phyloP scores from a whole-genome alignment of 92 coral and sea anemone species.

The Muricea muricata region DNA sequence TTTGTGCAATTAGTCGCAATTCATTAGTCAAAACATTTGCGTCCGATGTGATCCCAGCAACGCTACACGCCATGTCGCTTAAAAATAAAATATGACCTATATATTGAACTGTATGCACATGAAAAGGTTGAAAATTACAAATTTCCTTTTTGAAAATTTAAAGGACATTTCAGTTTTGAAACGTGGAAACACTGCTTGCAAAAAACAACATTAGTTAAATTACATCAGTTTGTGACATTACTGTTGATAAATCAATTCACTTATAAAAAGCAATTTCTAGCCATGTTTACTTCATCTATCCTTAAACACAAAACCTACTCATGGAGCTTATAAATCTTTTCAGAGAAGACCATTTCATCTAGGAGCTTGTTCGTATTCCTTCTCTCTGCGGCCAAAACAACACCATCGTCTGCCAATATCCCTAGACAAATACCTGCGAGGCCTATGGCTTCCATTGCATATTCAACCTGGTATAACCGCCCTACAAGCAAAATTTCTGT shows the following conservation, averaged over 20 bases:
- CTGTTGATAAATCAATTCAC: too few relatives aligned
- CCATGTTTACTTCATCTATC: too few relatives aligned
- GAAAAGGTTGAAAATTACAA: too few relatives aligned
- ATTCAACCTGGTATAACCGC: conserved; percentile 97
- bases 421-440: conserved; percentile 99
- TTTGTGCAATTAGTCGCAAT: conserved; percentile 93
- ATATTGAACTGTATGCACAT: too few relatives aligned
- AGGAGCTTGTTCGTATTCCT: conserved; percentile 94
- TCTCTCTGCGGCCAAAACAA: conserved; percentile 92
- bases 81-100: conserved; percentile 33
- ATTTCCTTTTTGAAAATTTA: too few relatives aligned
- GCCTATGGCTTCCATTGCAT: conserved; percentile 99
- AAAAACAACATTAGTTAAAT: too few relatives aligned
- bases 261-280: too few relatives aligned
- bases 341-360: conserved; percentile 96
- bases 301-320: conserved; percentile 69
- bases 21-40: conserved; percentile 95
- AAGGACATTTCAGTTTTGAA: too few relatives aligned
- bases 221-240: too few relatives aligned
- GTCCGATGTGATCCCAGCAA: conserved; percentile 98
- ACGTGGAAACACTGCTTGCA: too few relatives aligned
- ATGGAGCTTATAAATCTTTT: conserved; percentile 93
- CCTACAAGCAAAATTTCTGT: conserved; percentile 59
- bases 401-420: conserved; percentile 93
- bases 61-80: conserved; percentile 99